A percentile compares a stretch with the other conserved stretches of the same genome.
These are phyloP conservation scores for Enteromius paludinosus DNA, from an alignment of 2,797 vertebrate species.

Conservation along the genomic window DNA sequence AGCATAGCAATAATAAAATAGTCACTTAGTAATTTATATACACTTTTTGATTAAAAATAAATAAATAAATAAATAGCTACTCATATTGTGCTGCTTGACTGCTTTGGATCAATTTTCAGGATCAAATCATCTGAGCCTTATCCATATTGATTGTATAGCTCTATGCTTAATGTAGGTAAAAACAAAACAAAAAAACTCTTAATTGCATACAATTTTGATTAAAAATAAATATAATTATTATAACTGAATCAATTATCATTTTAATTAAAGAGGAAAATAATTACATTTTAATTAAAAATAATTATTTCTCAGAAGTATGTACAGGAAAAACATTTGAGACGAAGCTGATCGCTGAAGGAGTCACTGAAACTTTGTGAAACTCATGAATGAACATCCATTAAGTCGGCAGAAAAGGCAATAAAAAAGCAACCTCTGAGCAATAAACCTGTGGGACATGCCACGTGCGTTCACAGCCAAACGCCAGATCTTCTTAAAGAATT, in stretches of 20 bases:
- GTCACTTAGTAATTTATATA: no score
- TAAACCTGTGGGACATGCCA: neutral
- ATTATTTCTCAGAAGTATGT: neutral
- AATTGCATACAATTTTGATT: neutral
- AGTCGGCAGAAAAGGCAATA: neutral
- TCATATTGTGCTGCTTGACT: neutral
- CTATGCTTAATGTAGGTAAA: neutral
- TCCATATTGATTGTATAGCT: neutral
- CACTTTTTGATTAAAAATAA: neutral
- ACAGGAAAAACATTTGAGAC: neutral
- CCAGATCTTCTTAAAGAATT: neutral
- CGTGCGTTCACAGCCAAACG: neutral
- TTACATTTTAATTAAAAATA: neutral
- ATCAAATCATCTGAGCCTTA: neutral
- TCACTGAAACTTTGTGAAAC: neutral
- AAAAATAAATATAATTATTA: neutral
- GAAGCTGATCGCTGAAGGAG: neutral
- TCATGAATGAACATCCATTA: neutral
- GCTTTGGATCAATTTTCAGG: neutral
- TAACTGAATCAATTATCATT: neutral
- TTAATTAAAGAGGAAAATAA: neutral
- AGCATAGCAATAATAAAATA: no score
- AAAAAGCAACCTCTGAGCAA: neutral
- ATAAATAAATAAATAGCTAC: neutral
- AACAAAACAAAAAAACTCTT: no score